Evolutionary conservation across 2,797 vertebrate species (phyloP).

Genomic region (Sebastes matsubarae): DNA sequence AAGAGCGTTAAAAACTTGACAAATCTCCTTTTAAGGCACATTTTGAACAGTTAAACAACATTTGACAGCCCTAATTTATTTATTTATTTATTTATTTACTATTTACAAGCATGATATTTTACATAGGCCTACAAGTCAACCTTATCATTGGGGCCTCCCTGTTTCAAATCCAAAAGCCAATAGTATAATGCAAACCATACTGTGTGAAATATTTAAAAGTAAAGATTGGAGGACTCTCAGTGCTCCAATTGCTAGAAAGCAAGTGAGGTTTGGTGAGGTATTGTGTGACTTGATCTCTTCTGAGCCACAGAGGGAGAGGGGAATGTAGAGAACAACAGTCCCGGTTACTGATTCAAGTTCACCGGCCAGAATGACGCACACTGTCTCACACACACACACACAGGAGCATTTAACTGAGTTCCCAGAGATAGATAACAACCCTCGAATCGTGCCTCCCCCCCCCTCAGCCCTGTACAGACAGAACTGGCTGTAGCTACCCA

Average conservation of each 20-base stretch:
- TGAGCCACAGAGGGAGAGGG: slow-evolving; percentile 40
- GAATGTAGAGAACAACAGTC: slow-evolving; percentile 61
- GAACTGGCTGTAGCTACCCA: slow-evolving; percentile 48
- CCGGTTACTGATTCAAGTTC: slow-evolving; percentile 67
- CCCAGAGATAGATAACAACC: slow-evolving; percentile 44
- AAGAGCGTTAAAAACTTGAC: too few species aligned
- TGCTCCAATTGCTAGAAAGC: slow-evolving; percentile 22
- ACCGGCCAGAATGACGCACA: slow-evolving; percentile 66
- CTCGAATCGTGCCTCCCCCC: slow-evolving; percentile 11
- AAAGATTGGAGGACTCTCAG: slow-evolving; percentile 1
- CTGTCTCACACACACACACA: background rate
- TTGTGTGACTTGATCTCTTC: slow-evolving; percentile 54
- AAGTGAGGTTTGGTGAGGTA: slow-evolving; percentile 13
- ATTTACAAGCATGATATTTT: background rate
- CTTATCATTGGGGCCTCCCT: background rate
- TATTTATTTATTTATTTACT: background rate
- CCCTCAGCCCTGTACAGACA: slow-evolving; percentile 42
- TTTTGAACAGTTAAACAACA: too few species aligned
- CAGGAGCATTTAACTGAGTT: slow-evolving; percentile 11
- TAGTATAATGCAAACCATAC: background rate
- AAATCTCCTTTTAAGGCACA: too few species aligned
- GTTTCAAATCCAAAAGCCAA: background rate
- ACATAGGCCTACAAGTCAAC: background rate
- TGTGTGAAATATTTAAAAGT: background rate
- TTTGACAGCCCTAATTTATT: background rate